phyloP scores from a whole-genome alignment of 1,140 invertebrate species.

The Pachypsylla venusta region DNA sequence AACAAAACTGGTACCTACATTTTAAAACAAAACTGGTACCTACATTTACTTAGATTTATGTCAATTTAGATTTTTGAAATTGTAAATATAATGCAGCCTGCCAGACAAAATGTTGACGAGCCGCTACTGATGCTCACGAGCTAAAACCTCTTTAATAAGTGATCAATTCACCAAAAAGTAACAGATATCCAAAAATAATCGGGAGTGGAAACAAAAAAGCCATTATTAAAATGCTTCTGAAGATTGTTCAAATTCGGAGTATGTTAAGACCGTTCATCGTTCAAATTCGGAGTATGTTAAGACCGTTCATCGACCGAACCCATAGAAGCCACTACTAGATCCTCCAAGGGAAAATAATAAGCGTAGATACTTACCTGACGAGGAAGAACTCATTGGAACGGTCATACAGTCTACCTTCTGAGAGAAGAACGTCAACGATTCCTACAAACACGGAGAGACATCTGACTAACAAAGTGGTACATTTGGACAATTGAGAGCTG shows the following conservation, averaged over 20 bases:
- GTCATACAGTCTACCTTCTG: neutral
- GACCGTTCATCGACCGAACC: neutral
- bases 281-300: neutral
- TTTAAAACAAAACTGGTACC: neutral
- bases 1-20: neutral
- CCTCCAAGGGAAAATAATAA: too few relatives aligned
- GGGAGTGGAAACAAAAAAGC: neutral
- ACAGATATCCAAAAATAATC: neutral
- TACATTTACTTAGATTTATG: neutral
- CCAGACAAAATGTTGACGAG: too few relatives aligned
- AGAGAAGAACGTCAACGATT: neutral
- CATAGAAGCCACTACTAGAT: too few relatives aligned
- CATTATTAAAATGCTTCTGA: neutral
- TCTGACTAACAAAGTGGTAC: neutral
- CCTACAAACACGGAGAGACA: neutral
- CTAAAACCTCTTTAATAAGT: too few relatives aligned
- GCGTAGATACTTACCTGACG: neutral
- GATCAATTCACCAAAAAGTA: too few relatives aligned
- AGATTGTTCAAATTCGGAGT: neutral
- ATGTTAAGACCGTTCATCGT: neutral
- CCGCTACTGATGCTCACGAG: too few relatives aligned
- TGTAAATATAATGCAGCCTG: too few relatives aligned
- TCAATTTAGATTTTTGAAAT: too few relatives aligned
- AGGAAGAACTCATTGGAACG: neutral
- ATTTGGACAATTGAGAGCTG: neutral